Evolutionary conservation across 2,797 vertebrate species (phyloP).

Genomic region (Setipinna tenuifilis): DNA sequence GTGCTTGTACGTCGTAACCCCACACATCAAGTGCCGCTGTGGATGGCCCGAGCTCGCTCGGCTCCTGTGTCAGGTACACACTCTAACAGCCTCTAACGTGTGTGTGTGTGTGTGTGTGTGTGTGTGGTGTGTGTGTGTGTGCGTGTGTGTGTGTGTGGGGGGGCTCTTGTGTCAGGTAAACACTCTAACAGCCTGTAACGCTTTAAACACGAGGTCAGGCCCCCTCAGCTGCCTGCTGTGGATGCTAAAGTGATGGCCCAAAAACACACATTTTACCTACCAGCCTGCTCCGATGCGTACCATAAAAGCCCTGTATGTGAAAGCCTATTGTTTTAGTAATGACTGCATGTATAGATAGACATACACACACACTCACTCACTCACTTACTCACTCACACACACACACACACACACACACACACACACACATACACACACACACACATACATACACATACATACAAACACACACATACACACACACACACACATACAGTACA

Average conservation of each 20-base stretch:
- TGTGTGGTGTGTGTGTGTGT: too few relatives aligned
- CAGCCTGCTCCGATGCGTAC: slow-evolving; percentile 5
- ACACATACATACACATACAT: too few relatives aligned
- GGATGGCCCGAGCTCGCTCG: too few relatives aligned
- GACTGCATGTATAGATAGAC: neutral
- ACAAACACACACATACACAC: too few relatives aligned
- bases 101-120: slow-evolving; percentile 22
- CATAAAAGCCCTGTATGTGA: neutral
- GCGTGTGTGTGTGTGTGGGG: neutral
- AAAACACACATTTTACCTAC: neutral
- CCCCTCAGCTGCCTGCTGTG: neutral
- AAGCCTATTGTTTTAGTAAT: neutral
- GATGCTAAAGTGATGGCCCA: neutral
- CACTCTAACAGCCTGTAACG: slow-evolving; percentile 28
- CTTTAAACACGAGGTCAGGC: slow-evolving; percentile 24
- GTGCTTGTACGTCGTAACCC: neutral
- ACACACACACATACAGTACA: neutral
- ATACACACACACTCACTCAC: slow-evolving; percentile 24
- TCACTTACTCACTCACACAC: too few relatives aligned
- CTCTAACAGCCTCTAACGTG: too few relatives aligned
- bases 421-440: slow-evolving; percentile 1
- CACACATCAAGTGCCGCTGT: neutral
- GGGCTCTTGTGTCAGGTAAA: slow-evolving; percentile 23
- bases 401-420: neutral
- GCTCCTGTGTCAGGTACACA: neutral